Evolutionary conservation across 2,888 invertebrate genomes (phyloP), one percentile per base, ranked within the genome.

Genomic region (Yponomeuta cagnagella): DNA sequence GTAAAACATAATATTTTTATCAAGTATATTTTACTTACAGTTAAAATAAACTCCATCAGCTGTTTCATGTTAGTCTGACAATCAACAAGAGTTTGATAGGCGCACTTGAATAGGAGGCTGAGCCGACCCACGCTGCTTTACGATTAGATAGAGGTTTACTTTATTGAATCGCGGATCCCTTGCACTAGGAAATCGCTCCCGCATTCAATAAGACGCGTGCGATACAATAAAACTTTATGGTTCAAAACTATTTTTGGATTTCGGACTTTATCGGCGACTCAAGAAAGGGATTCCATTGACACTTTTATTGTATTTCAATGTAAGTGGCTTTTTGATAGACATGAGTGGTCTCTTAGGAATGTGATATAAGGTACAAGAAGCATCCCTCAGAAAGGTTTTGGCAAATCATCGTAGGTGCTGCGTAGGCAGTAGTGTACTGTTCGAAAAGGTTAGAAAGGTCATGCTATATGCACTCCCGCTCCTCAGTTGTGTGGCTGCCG

Each of bases 201-300:
- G 84, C 88, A 88, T 88, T 87, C 85, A 87, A 86, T 85, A 85
- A 84, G 82, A 82, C 79, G 79, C 77, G 78, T 69, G 76, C 77
- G 77, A 76, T 77, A 76, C 74, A 74, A 65, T 65, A 70, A 80
- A 84, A 86, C 77, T 88, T 86, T 77, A 73, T 70, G 82, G 82
- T 82, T 83, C 63, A 82, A 84, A 87, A 84, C 85, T 82, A 82
- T 86, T 84, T 84, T 83, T 80, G 81, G 77, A 78, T 79, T 78
- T 78, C 72, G 77, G 76, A 75, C 75, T 67, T 33, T 33, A 33
- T 67, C 43, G 67, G 12, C 37, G 15, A 37, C 12, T 67, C 12
- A 12, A n/a, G 37, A 67, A 67, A 37, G 15, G 31, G 31, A 65
- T 67, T 37, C 37, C 15, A 64, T 64, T 31, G 52, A 58, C 52